Base-by-base conservation (phyloP, 2,888 invertebrate genomes). In the Idaea dimidiata region DNA sequence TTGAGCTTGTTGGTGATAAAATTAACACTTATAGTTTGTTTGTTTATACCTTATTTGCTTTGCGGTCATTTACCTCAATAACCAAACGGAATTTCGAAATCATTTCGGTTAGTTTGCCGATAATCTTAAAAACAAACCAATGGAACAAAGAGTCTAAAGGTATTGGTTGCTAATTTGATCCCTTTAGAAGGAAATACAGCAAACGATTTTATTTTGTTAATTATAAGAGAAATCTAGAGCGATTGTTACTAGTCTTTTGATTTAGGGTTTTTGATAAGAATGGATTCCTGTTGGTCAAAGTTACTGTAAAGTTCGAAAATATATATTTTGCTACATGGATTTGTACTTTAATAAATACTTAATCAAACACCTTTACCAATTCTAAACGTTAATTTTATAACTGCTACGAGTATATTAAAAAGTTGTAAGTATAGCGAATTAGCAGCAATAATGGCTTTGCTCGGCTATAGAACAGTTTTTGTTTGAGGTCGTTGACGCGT, bases 21-120 rank as follows among this genome's bases (percentile, higher is more conserved):
- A 83, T 87, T 86, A 84, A 78, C 84, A 79, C 84, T 82, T 79
- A 76, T 73, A 76, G 79, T 80, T 72, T 77, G 69, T 67, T 71
- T 69, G 68, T 66, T 69, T 77, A 75, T 73, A 71, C 62, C 68
- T 80, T 80, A 78, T 84, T 84, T 84, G 80, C 70, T 75, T 72
- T 72, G 70, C 74, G 84, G 80, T 75, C 80, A 64, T 76, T 78
- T 61, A 83, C 80, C 72, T 68, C 66, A 43, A 43, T 14, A 43
- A 4, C 43, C 43, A 43, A 10, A 43, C 43, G 43, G 43, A 43
- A 43, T 43, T 43, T 43, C 43, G 10, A 43, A 43, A 8, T 43
- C 43, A 43, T 43, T 43, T 43, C 43, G 43, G 43, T 43, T 56
- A 60, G 61, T 62, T 57, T 59, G 59, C 57, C 62, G 62, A 60